phyloP scores from a whole-genome alignment of 1,140 invertebrate genomes.

The Mamestra configurata region DNA sequence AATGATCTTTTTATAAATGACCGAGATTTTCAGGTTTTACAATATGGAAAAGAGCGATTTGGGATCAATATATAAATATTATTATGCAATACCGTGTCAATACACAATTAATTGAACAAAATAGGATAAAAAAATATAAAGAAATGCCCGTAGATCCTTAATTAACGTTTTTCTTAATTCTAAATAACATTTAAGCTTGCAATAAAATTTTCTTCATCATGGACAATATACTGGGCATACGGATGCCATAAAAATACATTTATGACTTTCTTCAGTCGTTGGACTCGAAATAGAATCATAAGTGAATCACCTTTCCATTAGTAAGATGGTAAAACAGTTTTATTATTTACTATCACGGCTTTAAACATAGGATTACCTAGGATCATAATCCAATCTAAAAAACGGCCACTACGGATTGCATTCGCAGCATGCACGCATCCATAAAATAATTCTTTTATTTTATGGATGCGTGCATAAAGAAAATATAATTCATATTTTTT shows the following conservation, averaged over 20 bases:
- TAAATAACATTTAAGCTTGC: not conserved
- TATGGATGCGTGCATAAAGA: too few species aligned
- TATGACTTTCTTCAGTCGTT: slow-evolving; percentile 33
- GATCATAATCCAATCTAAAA: too few species aligned
- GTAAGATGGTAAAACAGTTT: not conserved
- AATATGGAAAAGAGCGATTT: not conserved
- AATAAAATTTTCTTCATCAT: not conserved
- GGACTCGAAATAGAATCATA: slow-evolving; percentile 11
- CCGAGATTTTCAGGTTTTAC: not conserved
- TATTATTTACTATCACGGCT: not conserved
- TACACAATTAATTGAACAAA: not conserved
- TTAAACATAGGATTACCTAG: not conserved
- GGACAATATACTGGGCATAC: not conserved
- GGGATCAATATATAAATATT: not conserved
- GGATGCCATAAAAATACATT: slow-evolving; percentile 36
- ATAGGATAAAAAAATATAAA: not conserved
- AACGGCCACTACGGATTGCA: too few species aligned
- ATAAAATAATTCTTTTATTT: too few species aligned
- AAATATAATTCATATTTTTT: not conserved
- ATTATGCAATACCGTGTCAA: not conserved
- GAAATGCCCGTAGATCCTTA: not conserved
- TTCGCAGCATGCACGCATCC: too few species aligned
- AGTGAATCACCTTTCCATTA: slow-evolving; percentile 28
- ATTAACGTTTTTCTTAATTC: not conserved
- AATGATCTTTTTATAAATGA: slow-evolving; percentile 9